Conservation (phyloP, 1,140 invertebrate species). For the Drosophila baimaii region DNA sequence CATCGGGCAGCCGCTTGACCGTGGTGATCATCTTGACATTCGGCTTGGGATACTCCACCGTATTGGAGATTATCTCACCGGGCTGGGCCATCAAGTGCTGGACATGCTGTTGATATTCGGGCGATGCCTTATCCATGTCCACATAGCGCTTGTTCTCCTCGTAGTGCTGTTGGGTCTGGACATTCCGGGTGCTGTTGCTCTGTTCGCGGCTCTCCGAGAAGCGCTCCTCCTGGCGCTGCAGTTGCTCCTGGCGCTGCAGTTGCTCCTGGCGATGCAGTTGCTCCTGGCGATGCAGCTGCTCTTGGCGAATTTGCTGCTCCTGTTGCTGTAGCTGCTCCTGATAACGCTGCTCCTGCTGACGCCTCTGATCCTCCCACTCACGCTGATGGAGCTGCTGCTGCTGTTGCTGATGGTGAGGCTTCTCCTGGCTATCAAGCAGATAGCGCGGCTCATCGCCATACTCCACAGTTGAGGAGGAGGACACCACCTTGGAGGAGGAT, state of each 20-base stretch:
- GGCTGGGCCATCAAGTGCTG: constrained; percentile 78
- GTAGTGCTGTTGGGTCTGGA: constrained; percentile 71
- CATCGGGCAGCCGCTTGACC: constrained; percentile 87
- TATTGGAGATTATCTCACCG: constrained; percentile 85
- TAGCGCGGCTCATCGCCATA: constrained; percentile 67
- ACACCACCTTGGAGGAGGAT: constrained; percentile 74
- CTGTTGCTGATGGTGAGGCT: constrained; percentile 21
- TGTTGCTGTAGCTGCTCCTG: constrained; percentile 39
- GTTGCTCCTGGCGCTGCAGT: constrained; percentile 29
- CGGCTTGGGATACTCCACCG: constrained; percentile 87
- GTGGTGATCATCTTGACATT: constrained; percentile 88
- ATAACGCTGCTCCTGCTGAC: constrained; percentile 49
- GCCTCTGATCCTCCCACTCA: constrained; percentile 37
- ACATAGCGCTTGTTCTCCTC: constrained; percentile 82
- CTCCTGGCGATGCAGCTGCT: constrained; percentile 41
- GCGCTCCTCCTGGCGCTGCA: constrained; percentile 60
- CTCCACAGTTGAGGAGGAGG: constrained; percentile 72
- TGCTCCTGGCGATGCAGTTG: constrained; percentile 51
- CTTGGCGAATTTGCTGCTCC: constrained; percentile 50
- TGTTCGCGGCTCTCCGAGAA: constrained; percentile 71
- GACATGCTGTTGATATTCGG: constrained; percentile 80
- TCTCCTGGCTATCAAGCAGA: constrained; percentile 52
- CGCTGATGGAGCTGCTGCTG: constrained; percentile 38
- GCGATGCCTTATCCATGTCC: constrained; percentile 81
- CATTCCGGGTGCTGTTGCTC: constrained; percentile 66